phyloP scores from a whole-genome alignment of 2,113 vertebrate species.

The Ameiurus melas region DNA sequence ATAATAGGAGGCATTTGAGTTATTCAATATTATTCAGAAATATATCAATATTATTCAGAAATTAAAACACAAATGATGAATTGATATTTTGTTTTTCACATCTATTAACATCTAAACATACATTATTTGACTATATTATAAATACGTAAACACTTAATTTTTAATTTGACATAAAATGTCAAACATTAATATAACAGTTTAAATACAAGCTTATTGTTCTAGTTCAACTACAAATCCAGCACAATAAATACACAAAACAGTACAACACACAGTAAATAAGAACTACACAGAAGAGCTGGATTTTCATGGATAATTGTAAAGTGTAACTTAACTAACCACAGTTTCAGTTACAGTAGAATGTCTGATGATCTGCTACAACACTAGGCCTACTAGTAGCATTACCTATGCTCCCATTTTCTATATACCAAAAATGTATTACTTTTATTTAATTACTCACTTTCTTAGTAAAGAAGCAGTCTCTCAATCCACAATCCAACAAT shows the following conservation, averaged over 20 bases:
- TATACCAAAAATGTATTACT: background rate
- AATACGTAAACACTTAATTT: background rate
- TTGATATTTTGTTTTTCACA: background rate
- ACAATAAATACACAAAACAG: background rate
- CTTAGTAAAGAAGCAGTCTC: constrained; percentile 15
- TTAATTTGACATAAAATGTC: background rate
- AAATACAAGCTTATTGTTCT: background rate
- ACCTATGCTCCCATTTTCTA: background rate
- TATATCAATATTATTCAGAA: background rate
- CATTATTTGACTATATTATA: background rate
- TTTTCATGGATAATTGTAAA: background rate
- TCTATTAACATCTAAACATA: background rate
- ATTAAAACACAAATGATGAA: background rate
- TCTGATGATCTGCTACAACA: background rate
- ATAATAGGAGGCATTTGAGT: background rate
- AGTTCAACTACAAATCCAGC: background rate
- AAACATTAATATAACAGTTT: background rate
- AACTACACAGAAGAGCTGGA: background rate
- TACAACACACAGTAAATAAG: background rate
- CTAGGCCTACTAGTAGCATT: background rate
- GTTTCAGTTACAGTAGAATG: background rate
- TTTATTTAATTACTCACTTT: constrained; percentile 42
- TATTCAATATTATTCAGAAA: background rate
- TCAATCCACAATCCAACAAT: background rate
- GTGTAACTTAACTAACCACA: background rate